These are phyloP conservation scores for Spongilla lacustris DNA, from an alignment of 37 sponge, comb jelly and placozoan species.

Conservation along the genomic window DNA sequence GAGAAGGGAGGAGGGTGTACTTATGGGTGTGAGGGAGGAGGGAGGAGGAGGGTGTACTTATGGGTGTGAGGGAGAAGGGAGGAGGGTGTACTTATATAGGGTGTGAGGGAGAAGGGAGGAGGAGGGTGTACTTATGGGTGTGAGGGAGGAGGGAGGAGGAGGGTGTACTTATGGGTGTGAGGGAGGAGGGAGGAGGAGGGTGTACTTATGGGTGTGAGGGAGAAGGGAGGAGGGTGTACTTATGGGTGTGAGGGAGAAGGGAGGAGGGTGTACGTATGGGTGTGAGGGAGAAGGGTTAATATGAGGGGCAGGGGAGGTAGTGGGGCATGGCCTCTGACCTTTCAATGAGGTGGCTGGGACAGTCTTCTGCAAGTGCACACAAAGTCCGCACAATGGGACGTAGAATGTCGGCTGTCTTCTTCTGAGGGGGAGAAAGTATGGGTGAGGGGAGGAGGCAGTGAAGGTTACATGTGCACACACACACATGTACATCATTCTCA, in stretches of 20 bases:
- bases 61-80: background rate
- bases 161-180: too few relatives aligned
- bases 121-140: background rate
- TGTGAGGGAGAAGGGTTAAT: background rate
- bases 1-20: background rate
- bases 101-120: background rate
- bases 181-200: background rate
- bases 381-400: conserved; percentile 18
- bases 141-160: background rate
- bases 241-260: background rate
- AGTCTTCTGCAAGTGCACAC: conserved; percentile 21
- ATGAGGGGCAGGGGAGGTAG: background rate
- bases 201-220: too few relatives aligned
- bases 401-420: conserved; percentile 19
- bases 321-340: background rate
- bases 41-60: background rate
- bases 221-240: background rate
- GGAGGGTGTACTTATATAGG: too few relatives aligned
- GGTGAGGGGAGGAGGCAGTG: background rate
- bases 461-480: background rate
- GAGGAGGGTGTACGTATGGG: background rate
- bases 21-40: background rate
- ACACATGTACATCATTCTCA: too few relatives aligned
- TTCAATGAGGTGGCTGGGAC: conserved; percentile 5
- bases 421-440: background rate